Conservation (phyloP, 2,797 vertebrate species). For the Trichosurus vulpecula region DNA sequence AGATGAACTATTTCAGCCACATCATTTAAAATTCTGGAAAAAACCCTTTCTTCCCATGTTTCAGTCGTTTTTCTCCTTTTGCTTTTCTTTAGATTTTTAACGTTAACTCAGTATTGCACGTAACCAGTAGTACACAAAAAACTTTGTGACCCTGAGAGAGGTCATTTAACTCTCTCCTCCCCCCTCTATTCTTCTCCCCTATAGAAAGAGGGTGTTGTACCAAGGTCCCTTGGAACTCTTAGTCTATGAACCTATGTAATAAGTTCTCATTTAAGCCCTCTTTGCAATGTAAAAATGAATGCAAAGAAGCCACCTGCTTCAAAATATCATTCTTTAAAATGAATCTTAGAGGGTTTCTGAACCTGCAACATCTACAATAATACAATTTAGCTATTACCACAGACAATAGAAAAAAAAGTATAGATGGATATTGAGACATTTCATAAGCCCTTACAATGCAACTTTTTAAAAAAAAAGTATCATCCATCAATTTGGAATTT, state of each 20-base stretch:
- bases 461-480: neutral
- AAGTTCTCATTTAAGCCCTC: neutral
- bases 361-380: conserved; percentile 32
- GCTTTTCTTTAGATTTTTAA: conserved; percentile 51
- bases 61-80: conserved; percentile 31
- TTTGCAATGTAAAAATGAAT: neutral
- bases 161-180: neutral
- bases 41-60: neutral
- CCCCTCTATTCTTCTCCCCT: neutral
- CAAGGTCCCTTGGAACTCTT: neutral
- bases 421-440: neutral
- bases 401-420: neutral
- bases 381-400: neutral
- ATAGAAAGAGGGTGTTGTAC: neutral
- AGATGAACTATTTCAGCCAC: neutral
- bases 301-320: conserved; percentile 28
- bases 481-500: neutral
- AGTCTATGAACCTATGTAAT: neutral
- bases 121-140: conserved; percentile 36
- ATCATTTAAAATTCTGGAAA: neutral
- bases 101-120: conserved; percentile 32
- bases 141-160: conserved; percentile 33
- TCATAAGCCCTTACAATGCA: neutral
- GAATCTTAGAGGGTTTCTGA: conserved; percentile 31
- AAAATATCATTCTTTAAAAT: conserved; percentile 39